Conservation (phyloP, 2,113 vertebrate species). For the Oncorhynchus keta region DNA sequence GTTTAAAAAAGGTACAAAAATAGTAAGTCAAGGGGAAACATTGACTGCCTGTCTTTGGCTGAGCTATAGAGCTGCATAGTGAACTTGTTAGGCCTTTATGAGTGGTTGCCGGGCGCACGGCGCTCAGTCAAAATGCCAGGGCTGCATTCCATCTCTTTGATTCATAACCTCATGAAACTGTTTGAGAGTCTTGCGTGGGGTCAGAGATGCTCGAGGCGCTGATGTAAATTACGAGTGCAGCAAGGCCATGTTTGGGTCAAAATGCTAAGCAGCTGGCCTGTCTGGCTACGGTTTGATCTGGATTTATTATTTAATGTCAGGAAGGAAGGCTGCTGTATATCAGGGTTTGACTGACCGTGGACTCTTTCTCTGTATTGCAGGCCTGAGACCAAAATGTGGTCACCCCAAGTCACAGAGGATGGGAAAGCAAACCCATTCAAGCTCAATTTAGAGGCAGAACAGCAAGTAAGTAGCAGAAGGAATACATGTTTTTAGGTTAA, state of each 20-base stretch:
- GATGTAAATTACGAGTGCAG: background rate
- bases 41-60: too few species aligned
- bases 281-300: too few species aligned
- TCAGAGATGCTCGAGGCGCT: background rate
- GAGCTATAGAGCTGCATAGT: too few species aligned
- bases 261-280: too few species aligned
- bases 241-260: background rate
- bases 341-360: background rate
- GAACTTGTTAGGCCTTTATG: too few species aligned
- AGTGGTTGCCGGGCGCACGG: too few species aligned
- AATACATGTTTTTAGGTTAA: too few species aligned
- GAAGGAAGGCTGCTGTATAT: background rate
- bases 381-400: slow-evolving; percentile 87
- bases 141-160: background rate
- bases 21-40: too few species aligned
- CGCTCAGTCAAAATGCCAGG: too few species aligned
- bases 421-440: slow-evolving; percentile 85
- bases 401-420: slow-evolving; percentile 84
- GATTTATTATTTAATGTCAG: too few species aligned
- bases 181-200: background rate
- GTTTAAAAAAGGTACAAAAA: too few species aligned
- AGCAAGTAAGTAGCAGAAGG: slow-evolving; percentile 76
- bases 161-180: background rate
- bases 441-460: slow-evolving; percentile 89
- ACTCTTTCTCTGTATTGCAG: slow-evolving; percentile 62